Evolutionary conservation across 2,888 invertebrate species (phyloP).

Genomic region (Lagria hirta): DNA sequence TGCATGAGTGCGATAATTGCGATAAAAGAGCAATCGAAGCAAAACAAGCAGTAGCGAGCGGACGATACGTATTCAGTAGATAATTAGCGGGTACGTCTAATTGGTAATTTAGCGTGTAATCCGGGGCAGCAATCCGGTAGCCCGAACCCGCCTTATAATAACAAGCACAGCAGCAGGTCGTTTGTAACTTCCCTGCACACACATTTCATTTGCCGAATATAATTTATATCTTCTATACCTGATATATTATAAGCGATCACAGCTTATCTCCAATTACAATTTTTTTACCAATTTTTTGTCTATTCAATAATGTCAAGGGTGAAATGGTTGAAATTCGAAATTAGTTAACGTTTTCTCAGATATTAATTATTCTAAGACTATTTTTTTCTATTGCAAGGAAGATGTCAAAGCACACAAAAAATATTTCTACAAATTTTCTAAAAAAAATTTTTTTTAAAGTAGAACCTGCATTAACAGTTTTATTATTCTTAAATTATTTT

Average conservation of each 20-base stretch:
- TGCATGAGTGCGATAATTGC: slow-evolving; percentile 19
- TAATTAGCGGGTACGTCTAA: slow-evolving; percentile 45
- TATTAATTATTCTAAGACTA: too few species aligned
- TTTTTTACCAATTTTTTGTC: slow-evolving; percentile 20
- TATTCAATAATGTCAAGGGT: too few species aligned
- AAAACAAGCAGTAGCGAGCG: slow-evolving; percentile 23
- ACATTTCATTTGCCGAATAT: slow-evolving; percentile 24
- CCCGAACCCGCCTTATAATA: slow-evolving; percentile 38
- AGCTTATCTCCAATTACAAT: slow-evolving; percentile 24
- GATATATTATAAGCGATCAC: slow-evolving; percentile 18
- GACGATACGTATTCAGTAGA: slow-evolving; percentile 25
- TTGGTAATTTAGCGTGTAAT: slow-evolving; percentile 47
- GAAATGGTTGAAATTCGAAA: too few species aligned
- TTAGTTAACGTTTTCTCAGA: too few species aligned
- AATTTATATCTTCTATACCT: slow-evolving; percentile 25
- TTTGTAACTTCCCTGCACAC: slow-evolving; percentile 31
- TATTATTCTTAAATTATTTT: too few species aligned
- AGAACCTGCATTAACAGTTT: too few species aligned
- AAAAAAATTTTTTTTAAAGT: too few species aligned
- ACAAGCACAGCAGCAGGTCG: slow-evolving; percentile 29
- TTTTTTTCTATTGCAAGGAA: too few species aligned
- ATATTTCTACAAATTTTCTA: too few species aligned
- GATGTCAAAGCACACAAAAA: too few species aligned
- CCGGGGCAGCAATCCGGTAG: slow-evolving; percentile 42
- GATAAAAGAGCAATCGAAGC: slow-evolving; percentile 22